Evolutionary conservation across 2,888 invertebrate genomes (phyloP).

Genomic region (Andrena bicolor): DNA sequence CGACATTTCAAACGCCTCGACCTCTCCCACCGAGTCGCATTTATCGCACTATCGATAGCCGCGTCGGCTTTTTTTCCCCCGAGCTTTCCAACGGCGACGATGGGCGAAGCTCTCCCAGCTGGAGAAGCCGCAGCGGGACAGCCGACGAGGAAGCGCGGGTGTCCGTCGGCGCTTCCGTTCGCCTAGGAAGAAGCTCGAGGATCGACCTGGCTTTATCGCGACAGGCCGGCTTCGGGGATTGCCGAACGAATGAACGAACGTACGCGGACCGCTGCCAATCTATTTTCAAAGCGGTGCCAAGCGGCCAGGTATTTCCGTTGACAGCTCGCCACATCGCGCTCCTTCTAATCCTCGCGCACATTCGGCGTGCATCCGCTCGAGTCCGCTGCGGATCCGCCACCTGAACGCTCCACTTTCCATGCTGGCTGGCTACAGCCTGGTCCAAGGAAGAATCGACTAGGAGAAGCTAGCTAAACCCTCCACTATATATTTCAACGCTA

Average conservation of each 20-base stretch:
- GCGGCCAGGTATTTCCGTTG: conserved; percentile 71
- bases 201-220: conserved; percentile 35
- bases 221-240: conserved; percentile 43
- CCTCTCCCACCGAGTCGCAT: conserved; percentile 19
- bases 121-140: not conserved
- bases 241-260: conserved; percentile 51
- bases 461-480: not conserved
- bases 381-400: not conserved
- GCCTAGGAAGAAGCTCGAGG: conserved; percentile 15
- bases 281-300: conserved; percentile 73
- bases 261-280: conserved; percentile 71
- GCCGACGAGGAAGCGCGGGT: not conserved
- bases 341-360: not conserved
- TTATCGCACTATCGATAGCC: conserved; percentile 11
- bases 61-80: not conserved
- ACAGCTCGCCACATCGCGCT: conserved; percentile 45
- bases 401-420: not conserved
- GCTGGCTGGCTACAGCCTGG: not conserved
- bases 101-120: not conserved
- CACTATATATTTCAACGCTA: not conserved
- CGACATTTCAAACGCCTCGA: conserved; percentile 59
- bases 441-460: not conserved
- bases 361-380: not conserved
- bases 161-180: not conserved
- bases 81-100: not conserved